These are phyloP conservation scores for Yponomeuta cagnagella DNA, from an alignment of 2,888 invertebrate genomes.

Conservation along the genomic window DNA sequence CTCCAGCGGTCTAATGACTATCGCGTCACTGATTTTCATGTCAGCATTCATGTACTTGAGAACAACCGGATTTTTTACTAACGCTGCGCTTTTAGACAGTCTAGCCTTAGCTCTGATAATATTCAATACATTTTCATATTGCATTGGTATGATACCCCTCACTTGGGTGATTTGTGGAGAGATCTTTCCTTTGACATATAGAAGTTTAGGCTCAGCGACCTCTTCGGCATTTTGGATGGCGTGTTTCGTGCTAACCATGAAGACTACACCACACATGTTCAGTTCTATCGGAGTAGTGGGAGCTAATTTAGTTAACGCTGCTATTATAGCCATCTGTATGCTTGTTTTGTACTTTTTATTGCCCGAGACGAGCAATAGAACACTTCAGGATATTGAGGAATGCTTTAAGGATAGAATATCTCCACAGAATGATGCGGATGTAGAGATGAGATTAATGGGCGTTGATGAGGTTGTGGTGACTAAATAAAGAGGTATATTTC, in stretches of 20 bases:
- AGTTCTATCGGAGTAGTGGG: constrained; percentile 63
- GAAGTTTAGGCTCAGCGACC: constrained; percentile 62
- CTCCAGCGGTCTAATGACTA: constrained; percentile 55
- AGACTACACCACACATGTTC: constrained; percentile 65
- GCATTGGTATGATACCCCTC: constrained; percentile 62
- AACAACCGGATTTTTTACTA: constrained; percentile 42
- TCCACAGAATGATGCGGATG: constrained; percentile 40
- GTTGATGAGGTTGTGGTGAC: constrained; percentile 7
- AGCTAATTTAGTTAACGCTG: constrained; percentile 62
- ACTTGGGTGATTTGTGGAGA: constrained; percentile 71
- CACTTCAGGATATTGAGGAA: constrained; percentile 64
- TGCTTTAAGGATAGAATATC: constrained; percentile 55
- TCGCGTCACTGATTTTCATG: constrained; percentile 51
- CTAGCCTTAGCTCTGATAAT: constrained; percentile 60
- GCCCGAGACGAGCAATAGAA: constrained; percentile 66
- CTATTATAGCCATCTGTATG: constrained; percentile 51
- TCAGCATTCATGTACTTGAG: constrained; percentile 60
- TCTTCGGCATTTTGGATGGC: constrained; percentile 66
- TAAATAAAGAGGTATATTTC: constrained; percentile 28
- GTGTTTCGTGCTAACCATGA: constrained; percentile 65
- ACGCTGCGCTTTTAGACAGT: constrained; percentile 45
- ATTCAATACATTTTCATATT: constrained; percentile 57
- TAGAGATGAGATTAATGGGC: constrained; percentile 52
- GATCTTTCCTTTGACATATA: constrained; percentile 64
- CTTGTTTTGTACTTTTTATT: constrained; percentile 50